phyloP scores from a whole-genome alignment of 1,140 invertebrate species.

The Charaxes varanes region DNA sequence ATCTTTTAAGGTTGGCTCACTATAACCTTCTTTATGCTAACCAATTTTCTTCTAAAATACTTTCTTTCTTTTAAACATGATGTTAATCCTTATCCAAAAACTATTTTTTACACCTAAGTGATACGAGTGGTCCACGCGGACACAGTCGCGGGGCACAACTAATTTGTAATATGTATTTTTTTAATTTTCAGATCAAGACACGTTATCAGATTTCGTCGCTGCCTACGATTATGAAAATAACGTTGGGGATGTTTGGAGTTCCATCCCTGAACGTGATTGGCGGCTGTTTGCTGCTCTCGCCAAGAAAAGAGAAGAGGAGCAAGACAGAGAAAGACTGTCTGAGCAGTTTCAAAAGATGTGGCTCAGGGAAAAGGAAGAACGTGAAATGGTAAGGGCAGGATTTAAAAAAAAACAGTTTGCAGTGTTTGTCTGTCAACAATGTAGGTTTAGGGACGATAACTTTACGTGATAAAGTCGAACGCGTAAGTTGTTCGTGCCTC shows the following conservation, averaged over 20 bases:
- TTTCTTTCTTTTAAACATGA: too few species aligned
- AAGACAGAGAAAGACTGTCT: constrained; percentile 41
- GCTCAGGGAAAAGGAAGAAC: constrained; percentile 50
- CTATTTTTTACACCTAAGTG: too few species aligned
- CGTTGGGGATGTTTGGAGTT: constrained; percentile 25
- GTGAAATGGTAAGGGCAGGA: constrained; percentile 46
- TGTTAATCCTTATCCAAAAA: too few species aligned
- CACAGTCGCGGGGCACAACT: neutral
- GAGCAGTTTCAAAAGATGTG: constrained; percentile 53
- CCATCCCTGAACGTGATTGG: constrained; percentile 53
- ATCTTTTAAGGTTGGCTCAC: too few species aligned
- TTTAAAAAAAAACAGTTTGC: too few species aligned
- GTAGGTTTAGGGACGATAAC: too few species aligned
- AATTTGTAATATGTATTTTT: neutral
- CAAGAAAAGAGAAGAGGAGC: constrained; percentile 46
- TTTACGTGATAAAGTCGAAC: too few species aligned
- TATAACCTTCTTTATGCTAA: too few species aligned
- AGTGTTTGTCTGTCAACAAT: too few species aligned
- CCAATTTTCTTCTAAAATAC: too few species aligned
- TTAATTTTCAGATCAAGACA: constrained; percentile 28
- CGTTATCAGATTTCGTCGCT: constrained; percentile 29
- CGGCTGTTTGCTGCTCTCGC: constrained; percentile 46
- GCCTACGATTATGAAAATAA: constrained; percentile 31
- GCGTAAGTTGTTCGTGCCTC: too few species aligned
- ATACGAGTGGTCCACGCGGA: neutral